Base-by-base conservation (phyloP, 2,888 invertebrate species). In the Eudemis profundana region DNA sequence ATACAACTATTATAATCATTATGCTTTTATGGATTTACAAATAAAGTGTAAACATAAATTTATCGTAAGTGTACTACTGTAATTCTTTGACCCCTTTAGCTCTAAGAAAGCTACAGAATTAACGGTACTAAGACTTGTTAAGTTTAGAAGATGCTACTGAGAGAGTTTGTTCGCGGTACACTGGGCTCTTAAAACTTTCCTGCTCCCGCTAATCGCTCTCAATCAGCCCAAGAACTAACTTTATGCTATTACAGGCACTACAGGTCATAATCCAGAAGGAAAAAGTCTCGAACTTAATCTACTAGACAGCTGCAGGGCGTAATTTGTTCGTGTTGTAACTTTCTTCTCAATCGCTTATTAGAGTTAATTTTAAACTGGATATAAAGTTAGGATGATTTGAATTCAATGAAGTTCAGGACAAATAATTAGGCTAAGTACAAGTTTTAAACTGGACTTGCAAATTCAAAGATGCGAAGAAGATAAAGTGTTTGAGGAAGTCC, bases 371-470 rank as follows among this genome's bases (percentile, higher is more conserved):
- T 33, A 14, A 36, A 61, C 21, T 8, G 15, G 44, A 44, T 61
- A 50, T 61, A 33, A 61, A 51, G 61, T 61, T 53, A 12, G 17
- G 23, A 27, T 38, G 36, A 14, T 59, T 46, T 46, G 15, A 59
- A 29, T 15, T 19, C 38, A 27, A 23, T 49, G 7, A 38, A 60
- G 49, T 60, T 49, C 14, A 12, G 38, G 49, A 15, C 49, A 60
- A 60, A 38, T 60, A 60, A 49, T 60, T 49, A 60, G 27, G 23
- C 49, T 27, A n/a, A n/a, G n/a, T n/a, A 27, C 59, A 60, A 40
- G 19, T 51, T 17, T n/a, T 17, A 47, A 47, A 15, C 33, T 46
- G 10, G 36, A 38, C 23, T 49, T 38, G 38, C 5, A 49, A 15
- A 60, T 60, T 46, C 19, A 21, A 12, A 14, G 36, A 47, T 1